phyloP scores from a whole-genome alignment of 1,140 invertebrate genomes.

The Brachystomella parvula region DNA sequence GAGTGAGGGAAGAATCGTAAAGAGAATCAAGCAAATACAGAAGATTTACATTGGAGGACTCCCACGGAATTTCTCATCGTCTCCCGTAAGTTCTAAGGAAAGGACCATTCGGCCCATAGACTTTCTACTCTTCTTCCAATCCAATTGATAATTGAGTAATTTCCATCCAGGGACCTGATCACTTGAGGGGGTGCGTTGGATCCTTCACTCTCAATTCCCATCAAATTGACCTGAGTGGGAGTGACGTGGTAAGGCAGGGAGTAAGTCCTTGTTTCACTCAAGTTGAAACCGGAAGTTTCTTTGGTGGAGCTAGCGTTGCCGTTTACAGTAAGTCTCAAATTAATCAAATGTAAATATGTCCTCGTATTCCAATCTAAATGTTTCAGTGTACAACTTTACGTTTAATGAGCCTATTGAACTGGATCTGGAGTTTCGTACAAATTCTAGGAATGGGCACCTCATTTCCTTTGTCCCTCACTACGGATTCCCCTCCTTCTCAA shows the following conservation, averaged over 20 bases:
- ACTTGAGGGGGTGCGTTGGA: conserved; percentile 73
- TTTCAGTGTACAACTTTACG: conserved; percentile 60
- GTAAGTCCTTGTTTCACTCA: conserved; percentile 79
- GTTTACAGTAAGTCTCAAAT: conserved; percentile 58
- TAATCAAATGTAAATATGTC: not conserved
- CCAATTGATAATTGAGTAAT: conserved; percentile 8
- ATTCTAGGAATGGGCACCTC: conserved; percentile 68
- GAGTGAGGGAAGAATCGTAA: conserved; percentile 56
- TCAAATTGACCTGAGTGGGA: conserved; percentile 62
- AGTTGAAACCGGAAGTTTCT: conserved; percentile 77
- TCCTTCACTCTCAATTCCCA: conserved; percentile 65
- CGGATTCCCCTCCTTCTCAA: conserved; percentile 57
- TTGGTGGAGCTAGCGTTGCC: conserved; percentile 71
- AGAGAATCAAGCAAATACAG: conserved; percentile 57
- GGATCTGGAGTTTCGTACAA: conserved; percentile 73
- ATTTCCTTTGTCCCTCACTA: conserved; percentile 48
- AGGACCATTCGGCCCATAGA: not conserved
- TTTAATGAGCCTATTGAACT: conserved; percentile 61
- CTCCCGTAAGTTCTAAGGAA: conserved; percentile 37
- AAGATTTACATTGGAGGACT: conserved; percentile 72
- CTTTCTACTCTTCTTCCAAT: conserved; percentile 5
- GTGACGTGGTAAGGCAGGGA: conserved; percentile 55
- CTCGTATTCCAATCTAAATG: not conserved
- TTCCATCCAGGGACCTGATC: conserved; percentile 58
- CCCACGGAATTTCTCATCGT: conserved; percentile 50